Conservation (phyloP, 2,888 invertebrate genomes). For the Petrolisthes manimaculis region DNA sequence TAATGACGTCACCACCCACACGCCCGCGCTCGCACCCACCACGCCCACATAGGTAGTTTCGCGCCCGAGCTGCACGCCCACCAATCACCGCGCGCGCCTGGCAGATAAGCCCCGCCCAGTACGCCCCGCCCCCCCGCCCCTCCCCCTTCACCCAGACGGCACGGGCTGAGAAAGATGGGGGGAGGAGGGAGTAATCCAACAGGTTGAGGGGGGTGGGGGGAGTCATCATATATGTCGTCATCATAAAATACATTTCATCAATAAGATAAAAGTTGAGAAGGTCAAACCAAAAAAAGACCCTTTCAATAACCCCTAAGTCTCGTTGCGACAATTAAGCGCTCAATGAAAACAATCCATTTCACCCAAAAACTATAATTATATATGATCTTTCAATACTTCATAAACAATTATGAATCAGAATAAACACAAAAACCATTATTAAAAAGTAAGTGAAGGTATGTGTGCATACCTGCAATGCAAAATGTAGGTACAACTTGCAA, state of each 20-base stretch:
- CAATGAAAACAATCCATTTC: neutral
- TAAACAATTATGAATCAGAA: neutral
- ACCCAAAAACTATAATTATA: neutral
- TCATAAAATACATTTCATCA: conserved; percentile 51
- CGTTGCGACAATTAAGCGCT: conserved; percentile 48
- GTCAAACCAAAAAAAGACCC: conserved; percentile 12
- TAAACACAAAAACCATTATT: neutral
- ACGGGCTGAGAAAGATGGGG: conserved; percentile 34
- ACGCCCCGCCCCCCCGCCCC: conserved; percentile 52
- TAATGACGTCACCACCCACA: conserved; percentile 57
- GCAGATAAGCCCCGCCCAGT: conserved; percentile 58
- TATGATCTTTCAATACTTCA: neutral
- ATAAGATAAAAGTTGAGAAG: conserved; percentile 38
- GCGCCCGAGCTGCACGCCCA: conserved; percentile 55
- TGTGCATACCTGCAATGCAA: neutral
- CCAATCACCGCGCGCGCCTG: conserved; percentile 54
- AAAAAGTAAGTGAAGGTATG: neutral
- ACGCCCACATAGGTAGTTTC: conserved; percentile 47
- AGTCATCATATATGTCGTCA: conserved; percentile 51
- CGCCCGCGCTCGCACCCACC: conserved; percentile 58
- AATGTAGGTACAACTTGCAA: neutral
- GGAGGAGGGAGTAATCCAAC: conserved; percentile 38
- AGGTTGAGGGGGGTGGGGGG: conserved; percentile 36
- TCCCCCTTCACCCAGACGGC: conserved; percentile 39
- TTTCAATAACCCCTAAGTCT: conserved; percentile 11